Base-by-base conservation (phyloP, 2,888 invertebrate genomes). In the Dermolepida albohirtum region DNA sequence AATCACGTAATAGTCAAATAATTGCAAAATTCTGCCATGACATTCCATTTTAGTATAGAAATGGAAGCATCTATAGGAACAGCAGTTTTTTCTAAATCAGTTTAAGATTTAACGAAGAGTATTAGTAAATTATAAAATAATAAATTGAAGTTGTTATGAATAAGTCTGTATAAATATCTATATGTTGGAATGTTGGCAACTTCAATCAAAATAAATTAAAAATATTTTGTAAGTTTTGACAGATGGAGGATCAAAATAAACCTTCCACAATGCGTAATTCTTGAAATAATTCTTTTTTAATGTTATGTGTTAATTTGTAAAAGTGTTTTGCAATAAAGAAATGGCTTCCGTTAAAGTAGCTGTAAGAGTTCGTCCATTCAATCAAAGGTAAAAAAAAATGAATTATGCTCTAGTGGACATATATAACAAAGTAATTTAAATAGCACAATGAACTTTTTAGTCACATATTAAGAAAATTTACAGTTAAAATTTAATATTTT, bases 301-400 rank as follows among this genome's bases (percentile, higher is more conserved):
- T 54, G 54, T 54, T 47, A 63, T 44, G 40, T 55, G 34, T 55
- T 49, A 44, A 63, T 67, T 59, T 64, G 22, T 39, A 55, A 63
- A 64, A 63, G 55, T 63, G 34, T 59, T n/a, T 43, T 64, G 66
- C 12, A 47, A 54, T 34, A 4, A 49, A 82, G 86, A 80, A 84
- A 94, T 95, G 95, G 95, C 95, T 81, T 95, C 95, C 78, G 92
- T 96, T 79, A 94, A 94, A 88, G 95, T 95, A 82, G 95, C 94
- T 80, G 94, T 94, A 77, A 89, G 94, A 86, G 94, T 94, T 85
- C 90, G 94, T 82, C 94, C 94, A 84, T 94, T 94, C 85, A 94
- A 94, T 86, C 89, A 92, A 85, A 93, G 94, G 94, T 94, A 78
- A 75, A 63, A 67, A 67, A 72, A 68, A 54, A 4, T 22, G 54